Evolutionary conservation across 2,797 vertebrate species (phyloP), one percentile per base, ranked within the genome.

Genomic region (Argentina silus): DNA sequence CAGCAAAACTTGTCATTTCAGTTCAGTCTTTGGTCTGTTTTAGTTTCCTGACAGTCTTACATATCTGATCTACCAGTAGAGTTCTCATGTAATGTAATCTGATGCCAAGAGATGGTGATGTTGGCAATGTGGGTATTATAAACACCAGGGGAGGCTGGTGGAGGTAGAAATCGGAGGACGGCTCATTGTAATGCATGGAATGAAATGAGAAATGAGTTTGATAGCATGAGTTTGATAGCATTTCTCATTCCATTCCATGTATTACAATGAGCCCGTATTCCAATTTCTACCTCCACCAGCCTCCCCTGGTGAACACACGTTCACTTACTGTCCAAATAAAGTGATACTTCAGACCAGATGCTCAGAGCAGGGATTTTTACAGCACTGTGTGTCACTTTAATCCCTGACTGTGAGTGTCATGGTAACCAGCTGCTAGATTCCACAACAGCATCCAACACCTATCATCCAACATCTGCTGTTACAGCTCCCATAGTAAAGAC

Each of bases 381-480:
- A 42, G 56, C 15, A 43, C 27, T 36, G 21, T 21, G 19, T 62
- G 62, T 70, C 70, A 15, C 67, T 79, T 75, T 89, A 81, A 78
- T 78, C 55, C 73, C 78, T 87, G 84, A 83, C 85, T 81, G 87
- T 85, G 85, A 81, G 80, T 82, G 84, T 90, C 91, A 85, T 83
- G 79, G 87, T 85, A 81, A 91, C 86, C 91, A 93, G 91, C 90
- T 93, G 92, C 87, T 89, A 51, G 78, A 88, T 85, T 91, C 87
- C 89, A 84, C 83, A 71, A 80, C 83, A 85, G 85, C 85, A 86
- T 91, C 88, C 89, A 92, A 75, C 86, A 88, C 86, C 83, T 81
- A 90, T 90, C 92, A 90, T 81, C 73, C 86, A 90, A 84, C 93
- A 93, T 92, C 92, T 94, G 93, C 85, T 91, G 82, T 36, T 36